phyloP scores from a whole-genome alignment of 2,888 invertebrate species.

The Scaptomyza polygonia region DNA sequence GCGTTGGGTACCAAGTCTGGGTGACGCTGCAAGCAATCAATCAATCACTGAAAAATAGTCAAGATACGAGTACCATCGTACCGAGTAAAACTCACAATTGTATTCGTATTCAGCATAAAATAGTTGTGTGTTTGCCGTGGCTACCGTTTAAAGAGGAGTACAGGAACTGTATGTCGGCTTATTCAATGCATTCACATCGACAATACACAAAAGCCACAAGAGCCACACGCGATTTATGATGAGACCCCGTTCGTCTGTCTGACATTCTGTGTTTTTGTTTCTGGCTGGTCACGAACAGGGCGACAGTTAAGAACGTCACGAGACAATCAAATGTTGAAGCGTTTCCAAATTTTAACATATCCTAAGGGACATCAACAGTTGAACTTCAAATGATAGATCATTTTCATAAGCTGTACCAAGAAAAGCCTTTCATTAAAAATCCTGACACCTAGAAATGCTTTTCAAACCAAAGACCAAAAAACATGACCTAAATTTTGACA shows the following conservation, averaged over 20 bases:
- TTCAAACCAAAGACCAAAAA: not conserved
- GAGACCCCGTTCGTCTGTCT: slow-evolving; percentile 1
- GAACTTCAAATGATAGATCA: not conserved
- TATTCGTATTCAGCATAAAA: not conserved
- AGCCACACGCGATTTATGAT: slow-evolving; percentile 41
- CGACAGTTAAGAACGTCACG: slow-evolving; percentile 21
- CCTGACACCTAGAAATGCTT: too few relatives aligned
- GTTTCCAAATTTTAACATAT: slow-evolving; percentile 15
- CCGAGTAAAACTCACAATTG: slow-evolving; percentile 14
- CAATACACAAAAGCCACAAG: slow-evolving; percentile 4
- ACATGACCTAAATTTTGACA: not conserved
- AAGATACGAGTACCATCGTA: slow-evolving; percentile 43
- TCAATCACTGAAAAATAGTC: slow-evolving; percentile 68
- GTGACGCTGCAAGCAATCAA: slow-evolving; percentile 65
- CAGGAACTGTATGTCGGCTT: slow-evolving; percentile 33
- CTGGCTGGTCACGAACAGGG: slow-evolving; percentile 40
- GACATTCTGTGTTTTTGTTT: slow-evolving; percentile 1
- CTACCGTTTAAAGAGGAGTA: slow-evolving; percentile 43
- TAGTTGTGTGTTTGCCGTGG: slow-evolving; percentile 4
- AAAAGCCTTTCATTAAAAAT: too few relatives aligned
- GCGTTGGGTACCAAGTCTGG: slow-evolving; percentile 18
- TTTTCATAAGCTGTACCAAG: too few relatives aligned
- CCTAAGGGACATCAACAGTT: not conserved
- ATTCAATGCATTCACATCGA: slow-evolving; percentile 6
- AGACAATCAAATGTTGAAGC: slow-evolving; percentile 20